Evolutionary conservation across 1,140 invertebrate genomes (phyloP).

Genomic region (Ceratoteleas bidentatus): DNA sequence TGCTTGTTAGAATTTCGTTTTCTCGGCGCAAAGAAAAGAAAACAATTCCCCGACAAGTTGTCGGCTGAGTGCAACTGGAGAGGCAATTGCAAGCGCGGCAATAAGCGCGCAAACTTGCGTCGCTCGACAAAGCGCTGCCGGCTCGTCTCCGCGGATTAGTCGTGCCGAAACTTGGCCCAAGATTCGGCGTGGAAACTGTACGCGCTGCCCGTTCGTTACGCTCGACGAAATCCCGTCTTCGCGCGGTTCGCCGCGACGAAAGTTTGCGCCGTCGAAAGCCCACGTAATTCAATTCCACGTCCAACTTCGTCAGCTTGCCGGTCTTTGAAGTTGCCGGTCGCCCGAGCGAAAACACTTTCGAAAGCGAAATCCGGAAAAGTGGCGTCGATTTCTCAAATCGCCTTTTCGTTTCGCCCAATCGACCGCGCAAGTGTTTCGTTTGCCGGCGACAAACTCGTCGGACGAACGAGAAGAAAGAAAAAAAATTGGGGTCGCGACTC

Average conservation of each 20-base stretch:
- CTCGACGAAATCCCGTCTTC: neutral
- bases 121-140: neutral
- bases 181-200: neutral
- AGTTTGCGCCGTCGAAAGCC: constrained; percentile 16
- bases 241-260: constrained; percentile 12
- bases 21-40: no score
- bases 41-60: no score
- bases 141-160: neutral
- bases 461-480: neutral
- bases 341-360: constrained; percentile 20
- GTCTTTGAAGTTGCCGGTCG: neutral
- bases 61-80: no score
- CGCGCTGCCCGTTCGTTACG: neutral
- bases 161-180: neutral
- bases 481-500: no score
- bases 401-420: neutral
- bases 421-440: neutral
- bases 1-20: no score
- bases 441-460: neutral
- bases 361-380: constrained; percentile 23
- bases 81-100: no score
- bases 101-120: neutral
- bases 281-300: constrained; percentile 28
- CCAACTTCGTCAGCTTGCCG: constrained; percentile 9
- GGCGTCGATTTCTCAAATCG: neutral